phyloP scores from a whole-genome alignment of 92 coral and sea anemone species.

The Epizoanthus rinbou region DNA sequence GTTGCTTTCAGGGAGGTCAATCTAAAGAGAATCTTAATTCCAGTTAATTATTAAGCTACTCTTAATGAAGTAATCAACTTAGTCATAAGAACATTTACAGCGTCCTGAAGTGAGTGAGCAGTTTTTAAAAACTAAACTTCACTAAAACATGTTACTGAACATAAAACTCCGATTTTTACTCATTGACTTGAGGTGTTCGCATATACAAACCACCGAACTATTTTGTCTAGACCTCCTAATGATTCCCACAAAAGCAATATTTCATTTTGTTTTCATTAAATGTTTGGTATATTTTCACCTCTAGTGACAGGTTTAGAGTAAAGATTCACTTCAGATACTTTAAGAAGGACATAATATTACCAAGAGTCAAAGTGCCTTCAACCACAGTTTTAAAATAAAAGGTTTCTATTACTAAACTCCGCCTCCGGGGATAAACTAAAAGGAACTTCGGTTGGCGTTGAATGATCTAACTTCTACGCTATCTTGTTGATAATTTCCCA shows the following conservation, averaged over 20 bases:
- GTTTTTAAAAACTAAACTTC: not conserved
- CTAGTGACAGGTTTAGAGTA: not conserved
- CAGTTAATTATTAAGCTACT: not conserved
- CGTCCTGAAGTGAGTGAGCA: not conserved
- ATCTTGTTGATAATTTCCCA: conserved; percentile 26
- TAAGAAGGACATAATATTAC: not conserved
- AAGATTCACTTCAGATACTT: not conserved
- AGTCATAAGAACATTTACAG: not conserved
- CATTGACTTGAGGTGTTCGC: too few species aligned
- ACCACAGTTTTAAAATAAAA: not conserved
- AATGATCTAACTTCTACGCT: conserved; percentile 30
- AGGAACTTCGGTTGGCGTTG: not conserved
- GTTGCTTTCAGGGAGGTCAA: too few species aligned
- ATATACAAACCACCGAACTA: not conserved
- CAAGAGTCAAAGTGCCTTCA: not conserved
- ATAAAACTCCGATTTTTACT: not conserved
- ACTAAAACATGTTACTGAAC: not conserved
- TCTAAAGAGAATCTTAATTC: not conserved
- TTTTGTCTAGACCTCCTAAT: not conserved
- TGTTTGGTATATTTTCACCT: not conserved
- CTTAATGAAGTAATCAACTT: not conserved
- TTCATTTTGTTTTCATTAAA: not conserved
- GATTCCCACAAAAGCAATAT: not conserved
- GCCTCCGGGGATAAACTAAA: conserved; percentile 7
- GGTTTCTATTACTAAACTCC: not conserved